Conservation (phyloP, 2,113 vertebrate species). For the human region DNA sequence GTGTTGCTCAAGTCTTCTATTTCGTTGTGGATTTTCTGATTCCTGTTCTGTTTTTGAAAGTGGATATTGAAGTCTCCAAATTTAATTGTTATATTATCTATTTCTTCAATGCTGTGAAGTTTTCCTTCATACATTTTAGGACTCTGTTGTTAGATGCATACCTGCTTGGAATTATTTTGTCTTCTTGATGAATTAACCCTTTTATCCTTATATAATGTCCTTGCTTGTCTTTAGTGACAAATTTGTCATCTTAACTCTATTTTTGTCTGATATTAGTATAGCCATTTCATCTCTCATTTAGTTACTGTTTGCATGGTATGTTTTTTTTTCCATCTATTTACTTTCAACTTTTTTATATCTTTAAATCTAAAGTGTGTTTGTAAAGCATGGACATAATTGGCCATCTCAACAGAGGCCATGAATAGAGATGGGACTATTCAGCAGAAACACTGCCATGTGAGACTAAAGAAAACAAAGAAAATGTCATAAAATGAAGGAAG, state of each 20-base stretch:
- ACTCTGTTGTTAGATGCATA: not conserved
- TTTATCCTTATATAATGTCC: not conserved
- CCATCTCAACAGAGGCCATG: not conserved
- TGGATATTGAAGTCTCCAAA: not conserved
- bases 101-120: not conserved
- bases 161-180: not conserved
- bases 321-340: not conserved
- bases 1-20: not conserved
- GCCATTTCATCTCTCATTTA: not conserved
- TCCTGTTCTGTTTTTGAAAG: not conserved
- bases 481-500: not conserved
- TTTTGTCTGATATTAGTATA: not conserved
- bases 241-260: not conserved
- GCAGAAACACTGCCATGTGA: not conserved
- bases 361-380: not conserved
- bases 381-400: not conserved
- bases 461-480: not conserved
- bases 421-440: not conserved
- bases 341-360: not conserved
- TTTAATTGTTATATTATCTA: not conserved
- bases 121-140: not conserved
- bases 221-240: not conserved
- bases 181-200: not conserved
- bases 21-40: not conserved
- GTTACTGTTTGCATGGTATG: not conserved